Evolutionary conservation across 1,140 invertebrate genomes (phyloP).

Genomic region (Uloborus diversus): DNA sequence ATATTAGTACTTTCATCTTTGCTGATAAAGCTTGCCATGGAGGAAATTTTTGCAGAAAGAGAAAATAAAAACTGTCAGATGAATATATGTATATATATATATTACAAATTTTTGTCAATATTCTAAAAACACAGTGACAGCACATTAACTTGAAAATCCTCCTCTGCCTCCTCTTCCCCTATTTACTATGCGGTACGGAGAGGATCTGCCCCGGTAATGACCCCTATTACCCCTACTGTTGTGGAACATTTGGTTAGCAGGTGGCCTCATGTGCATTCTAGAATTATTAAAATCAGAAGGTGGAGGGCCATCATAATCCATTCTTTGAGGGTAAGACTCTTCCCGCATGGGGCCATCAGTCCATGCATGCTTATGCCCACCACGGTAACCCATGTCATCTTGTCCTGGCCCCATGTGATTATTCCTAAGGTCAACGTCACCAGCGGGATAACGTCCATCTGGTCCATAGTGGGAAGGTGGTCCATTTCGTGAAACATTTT

Average conservation of each 20-base stretch:
- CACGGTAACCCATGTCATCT: not conserved
- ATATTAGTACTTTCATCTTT: too few species aligned
- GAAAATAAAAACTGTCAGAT: conserved; percentile 20
- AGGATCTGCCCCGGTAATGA: conserved; percentile 27
- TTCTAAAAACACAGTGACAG: not conserved
- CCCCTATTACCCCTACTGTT: conserved; percentile 12
- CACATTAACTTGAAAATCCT: conserved; percentile 8
- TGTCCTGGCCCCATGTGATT: not conserved
- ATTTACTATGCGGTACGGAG: conserved; percentile 32
- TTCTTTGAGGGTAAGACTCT: not conserved
- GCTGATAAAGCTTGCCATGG: too few species aligned
- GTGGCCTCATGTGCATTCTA: not conserved
- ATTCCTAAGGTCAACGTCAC: conserved; percentile 28
- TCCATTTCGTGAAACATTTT: conserved; percentile 13
- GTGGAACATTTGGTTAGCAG: not conserved
- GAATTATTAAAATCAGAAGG: conserved; percentile 18
- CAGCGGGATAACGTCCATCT: not conserved
- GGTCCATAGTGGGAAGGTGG: not conserved
- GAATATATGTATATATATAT: too few species aligned
- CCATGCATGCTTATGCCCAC: conserved; percentile 27
- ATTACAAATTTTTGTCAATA: conserved; percentile 4
- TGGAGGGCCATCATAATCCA: conserved; percentile 13
- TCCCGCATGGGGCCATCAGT: conserved; percentile 7
- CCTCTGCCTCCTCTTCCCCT: conserved; percentile 25
- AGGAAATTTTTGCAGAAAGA: too few species aligned